phyloP scores from a whole-genome alignment of 2,888 invertebrate species.

The Unio pictorum region DNA sequence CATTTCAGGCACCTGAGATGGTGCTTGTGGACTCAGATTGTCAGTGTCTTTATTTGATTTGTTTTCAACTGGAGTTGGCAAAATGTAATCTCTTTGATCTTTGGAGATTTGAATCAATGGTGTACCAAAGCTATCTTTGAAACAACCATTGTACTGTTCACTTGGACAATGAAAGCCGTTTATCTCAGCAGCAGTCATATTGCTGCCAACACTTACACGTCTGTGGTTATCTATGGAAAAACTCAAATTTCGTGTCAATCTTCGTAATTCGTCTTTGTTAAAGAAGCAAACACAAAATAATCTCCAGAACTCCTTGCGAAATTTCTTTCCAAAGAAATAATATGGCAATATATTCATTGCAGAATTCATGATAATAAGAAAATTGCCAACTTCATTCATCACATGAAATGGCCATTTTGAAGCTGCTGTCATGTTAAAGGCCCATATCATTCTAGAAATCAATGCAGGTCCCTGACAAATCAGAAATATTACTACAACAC shows the following conservation, averaged over 20 bases:
- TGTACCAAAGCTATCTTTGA: slow-evolving; percentile 8
- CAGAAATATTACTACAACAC: slow-evolving; percentile 70
- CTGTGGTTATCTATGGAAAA: slow-evolving; percentile 53
- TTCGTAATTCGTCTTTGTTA: slow-evolving; percentile 46
- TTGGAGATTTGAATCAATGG: slow-evolving; percentile 5
- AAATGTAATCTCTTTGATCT: slow-evolving; percentile 5
- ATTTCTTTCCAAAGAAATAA: slow-evolving; percentile 70
- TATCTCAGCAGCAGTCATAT: slow-evolving; percentile 28
- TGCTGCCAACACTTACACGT: slow-evolving; percentile 30
- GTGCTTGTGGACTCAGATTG: too few species aligned
- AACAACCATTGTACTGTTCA: slow-evolving; percentile 4
- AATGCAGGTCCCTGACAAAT: slow-evolving; percentile 70
- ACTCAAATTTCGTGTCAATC: slow-evolving; percentile 52
- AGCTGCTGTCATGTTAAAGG: slow-evolving; percentile 46
- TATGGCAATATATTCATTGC: slow-evolving; percentile 71
- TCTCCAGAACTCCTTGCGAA: slow-evolving; percentile 67
- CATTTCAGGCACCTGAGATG: too few species aligned
- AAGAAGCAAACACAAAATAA: slow-evolving; percentile 64
- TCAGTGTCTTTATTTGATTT: too few species aligned
- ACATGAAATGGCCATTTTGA: slow-evolving; percentile 48
- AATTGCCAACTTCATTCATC: slow-evolving; percentile 68
- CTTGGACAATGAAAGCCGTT: slow-evolving; percentile 22
- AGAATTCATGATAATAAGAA: slow-evolving; percentile 69
- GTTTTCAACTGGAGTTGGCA: background rate
- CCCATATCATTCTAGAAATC: slow-evolving; percentile 70